These are phyloP conservation scores for Clarias magur DNA, from an alignment of 2,113 vertebrate genomes.

Conservation along the genomic window DNA sequence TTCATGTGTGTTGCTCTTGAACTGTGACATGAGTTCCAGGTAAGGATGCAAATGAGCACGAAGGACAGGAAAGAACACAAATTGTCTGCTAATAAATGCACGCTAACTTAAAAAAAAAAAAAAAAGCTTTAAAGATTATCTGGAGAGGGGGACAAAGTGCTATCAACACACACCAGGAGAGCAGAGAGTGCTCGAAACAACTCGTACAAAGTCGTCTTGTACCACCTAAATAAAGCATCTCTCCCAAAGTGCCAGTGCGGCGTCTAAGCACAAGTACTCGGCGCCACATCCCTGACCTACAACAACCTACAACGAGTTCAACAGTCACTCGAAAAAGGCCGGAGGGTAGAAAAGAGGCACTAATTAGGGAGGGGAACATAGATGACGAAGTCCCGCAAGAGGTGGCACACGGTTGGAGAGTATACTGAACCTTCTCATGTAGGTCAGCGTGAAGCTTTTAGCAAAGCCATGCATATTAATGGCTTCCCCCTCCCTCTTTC, in stretches of 20 bases:
- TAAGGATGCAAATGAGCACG: conserved; percentile 66
- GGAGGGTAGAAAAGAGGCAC: conserved; percentile 53
- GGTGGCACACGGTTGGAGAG: conserved; percentile 66
- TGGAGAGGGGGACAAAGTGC: conserved; percentile 55
- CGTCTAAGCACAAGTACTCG: conserved; percentile 51
- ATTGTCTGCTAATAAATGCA: conserved; percentile 67
- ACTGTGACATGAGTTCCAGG: conserved; percentile 42
- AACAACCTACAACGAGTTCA: conserved; percentile 55
- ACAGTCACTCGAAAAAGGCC: conserved; percentile 48
- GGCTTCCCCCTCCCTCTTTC: conserved; percentile 22
- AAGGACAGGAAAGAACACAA: conserved; percentile 67
- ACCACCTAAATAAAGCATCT: conserved; percentile 60
- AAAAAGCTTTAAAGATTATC: conserved; percentile 62
- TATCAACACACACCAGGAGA: conserved; percentile 42
- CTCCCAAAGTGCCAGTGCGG: conserved; percentile 60
- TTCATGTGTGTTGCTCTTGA: conserved; percentile 60
- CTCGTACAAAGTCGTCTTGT: conserved; percentile 55
- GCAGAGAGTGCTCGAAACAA: conserved; percentile 65
- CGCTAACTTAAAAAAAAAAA: conserved; percentile 28
- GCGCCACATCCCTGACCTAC: conserved; percentile 52
- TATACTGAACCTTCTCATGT: conserved; percentile 73
- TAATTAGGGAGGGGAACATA: conserved; percentile 68
- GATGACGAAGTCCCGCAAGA: conserved; percentile 62
- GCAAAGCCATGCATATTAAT: conserved; percentile 74
- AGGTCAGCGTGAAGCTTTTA: conserved; percentile 74